phyloP scores from a whole-genome alignment of 2,888 invertebrate species.

The Thymelicus lineola region DNA sequence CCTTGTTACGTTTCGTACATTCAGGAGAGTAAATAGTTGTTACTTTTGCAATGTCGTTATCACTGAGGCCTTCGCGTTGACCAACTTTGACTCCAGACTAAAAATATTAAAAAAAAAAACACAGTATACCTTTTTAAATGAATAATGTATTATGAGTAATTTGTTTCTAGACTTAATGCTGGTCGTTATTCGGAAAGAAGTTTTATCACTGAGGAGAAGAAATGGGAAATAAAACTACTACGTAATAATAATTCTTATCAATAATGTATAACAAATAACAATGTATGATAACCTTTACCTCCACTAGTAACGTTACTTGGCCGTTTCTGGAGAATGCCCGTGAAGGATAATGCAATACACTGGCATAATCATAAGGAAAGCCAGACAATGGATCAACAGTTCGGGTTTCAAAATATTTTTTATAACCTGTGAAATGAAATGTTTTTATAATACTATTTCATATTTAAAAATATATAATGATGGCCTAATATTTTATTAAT shows the following conservation, averaged over 20 bases:
- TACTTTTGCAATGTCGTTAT: conserved; percentile 69
- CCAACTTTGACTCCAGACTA: conserved; percentile 57
- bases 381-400: conserved; percentile 49
- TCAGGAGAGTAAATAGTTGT: conserved; percentile 62
- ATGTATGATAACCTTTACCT: conserved; percentile 78
- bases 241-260: too few relatives aligned
- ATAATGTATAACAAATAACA: too few relatives aligned
- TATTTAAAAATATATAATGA: too few relatives aligned
- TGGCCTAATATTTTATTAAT: too few relatives aligned
- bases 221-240: too few relatives aligned
- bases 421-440: conserved; percentile 76
- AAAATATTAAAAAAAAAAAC: not conserved
- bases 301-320: conserved; percentile 87
- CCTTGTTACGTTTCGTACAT: conserved; percentile 66
- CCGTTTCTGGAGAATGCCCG: conserved; percentile 91
- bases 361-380: conserved; percentile 88
- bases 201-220: too few relatives aligned
- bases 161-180: too few relatives aligned
- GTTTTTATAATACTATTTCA: not conserved
- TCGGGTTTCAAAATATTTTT: conserved; percentile 86
- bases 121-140: too few relatives aligned
- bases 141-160: too few relatives aligned
- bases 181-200: too few relatives aligned
- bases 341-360: conserved; percentile 91
- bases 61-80: conserved; percentile 72